These are phyloP conservation scores for Drosophila sproati DNA, from an alignment of 1,140 invertebrate genomes.

Conservation along the genomic window DNA sequence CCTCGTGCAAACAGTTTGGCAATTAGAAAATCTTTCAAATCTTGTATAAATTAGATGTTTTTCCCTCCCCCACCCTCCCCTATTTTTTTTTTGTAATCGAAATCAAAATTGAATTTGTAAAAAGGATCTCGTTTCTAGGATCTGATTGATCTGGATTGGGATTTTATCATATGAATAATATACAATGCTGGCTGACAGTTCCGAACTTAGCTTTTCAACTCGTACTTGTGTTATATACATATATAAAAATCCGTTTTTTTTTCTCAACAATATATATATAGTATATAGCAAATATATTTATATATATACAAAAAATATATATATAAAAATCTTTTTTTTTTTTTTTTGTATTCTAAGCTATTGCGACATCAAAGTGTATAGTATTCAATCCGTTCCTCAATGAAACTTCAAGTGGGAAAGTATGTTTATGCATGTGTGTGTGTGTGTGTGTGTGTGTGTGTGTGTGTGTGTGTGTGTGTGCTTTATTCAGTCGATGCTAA, in stretches of 20 bases:
- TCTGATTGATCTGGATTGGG: slow-evolving; percentile 7
- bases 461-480: not conserved
- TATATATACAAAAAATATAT: slow-evolving; percentile 2
- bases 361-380: slow-evolving; percentile 71
- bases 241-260: slow-evolving; percentile 21
- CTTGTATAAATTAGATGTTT: no score
- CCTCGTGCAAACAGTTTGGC: no score
- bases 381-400: slow-evolving; percentile 79
- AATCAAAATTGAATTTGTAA: not conserved
- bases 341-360: slow-evolving; percentile 24
- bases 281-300: not conserved
- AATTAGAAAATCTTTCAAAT: no score
- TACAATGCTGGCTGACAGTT: slow-evolving; percentile 26
- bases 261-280: slow-evolving; percentile 3
- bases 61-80: no score
- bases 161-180: slow-evolving; percentile 2
- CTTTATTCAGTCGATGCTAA: not conserved
- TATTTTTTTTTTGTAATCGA: not conserved
- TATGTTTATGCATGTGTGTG: not conserved
- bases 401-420: slow-evolving; percentile 27
- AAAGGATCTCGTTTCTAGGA: no score
- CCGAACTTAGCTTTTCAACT: slow-evolving; percentile 65
- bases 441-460: not conserved
- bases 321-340: slow-evolving; percentile 10
- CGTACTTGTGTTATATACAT: slow-evolving; percentile 69